These are phyloP conservation scores for Ellobius talpinus DNA, from an alignment of 2,113 vertebrate species.

Conservation along the genomic window DNA sequence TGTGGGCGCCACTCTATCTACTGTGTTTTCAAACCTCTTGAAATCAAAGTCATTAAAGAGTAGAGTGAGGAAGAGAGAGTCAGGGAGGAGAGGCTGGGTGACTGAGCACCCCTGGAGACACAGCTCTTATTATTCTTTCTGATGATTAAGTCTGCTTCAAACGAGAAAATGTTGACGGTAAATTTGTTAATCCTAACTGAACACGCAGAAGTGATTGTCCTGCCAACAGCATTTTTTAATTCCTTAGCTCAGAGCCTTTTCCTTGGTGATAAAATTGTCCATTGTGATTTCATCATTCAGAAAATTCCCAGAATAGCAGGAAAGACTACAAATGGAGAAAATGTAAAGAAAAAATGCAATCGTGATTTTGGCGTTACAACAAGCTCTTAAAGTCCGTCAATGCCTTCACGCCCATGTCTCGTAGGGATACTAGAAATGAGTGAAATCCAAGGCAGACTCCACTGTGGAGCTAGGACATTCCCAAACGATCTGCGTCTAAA, in stretches of 20 bases:
- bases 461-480: neutral
- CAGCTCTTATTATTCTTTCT: neutral
- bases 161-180: slow-evolving; percentile 35
- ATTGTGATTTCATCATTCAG: slow-evolving; percentile 23
- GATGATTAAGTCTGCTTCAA: slow-evolving; percentile 8
- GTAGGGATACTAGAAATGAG: slow-evolving; percentile 27
- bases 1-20: neutral
- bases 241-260: slow-evolving; percentile 27
- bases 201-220: neutral
- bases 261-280: neutral
- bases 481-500: slow-evolving; percentile 50
- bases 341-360: slow-evolving; percentile 42
- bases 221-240: neutral
- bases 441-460: slow-evolving; percentile 52
- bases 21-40: neutral
- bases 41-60: slow-evolving; percentile 61
- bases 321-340: slow-evolving; percentile 42
- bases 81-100: neutral
- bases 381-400: slow-evolving; percentile 34
- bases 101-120: neutral
- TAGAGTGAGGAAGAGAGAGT: neutral
- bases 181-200: neutral
- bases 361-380: neutral
- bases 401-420: neutral
- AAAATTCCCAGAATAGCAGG: slow-evolving; percentile 43